Percentiles rank a stretch among this genome's conserved stretches.
Evolutionary conservation across 2,888 invertebrate species (phyloP).

Genomic region (Caenorhabditis parvicauda): DNA sequence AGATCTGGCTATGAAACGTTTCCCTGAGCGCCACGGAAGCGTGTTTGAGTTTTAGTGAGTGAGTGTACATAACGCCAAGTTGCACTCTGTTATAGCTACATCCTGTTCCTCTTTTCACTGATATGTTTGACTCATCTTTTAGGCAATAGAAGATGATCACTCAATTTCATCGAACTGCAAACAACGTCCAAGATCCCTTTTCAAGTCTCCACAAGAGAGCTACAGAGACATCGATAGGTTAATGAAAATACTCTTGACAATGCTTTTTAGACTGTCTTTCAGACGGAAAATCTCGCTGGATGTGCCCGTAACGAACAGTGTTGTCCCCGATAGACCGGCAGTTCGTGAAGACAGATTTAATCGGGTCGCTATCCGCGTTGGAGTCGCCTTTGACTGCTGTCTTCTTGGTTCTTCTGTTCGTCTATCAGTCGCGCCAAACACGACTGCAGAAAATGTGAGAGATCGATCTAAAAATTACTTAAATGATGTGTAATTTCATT

Average conservation of each 20-base stretch:
- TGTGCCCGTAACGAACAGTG: conserved; percentile 12
- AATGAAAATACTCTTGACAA: neutral
- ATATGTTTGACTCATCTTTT: too few species aligned
- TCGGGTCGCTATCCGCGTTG: conserved; percentile 73
- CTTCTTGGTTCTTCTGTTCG: conserved; percentile 69
- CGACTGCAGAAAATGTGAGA: conserved; percentile 82
- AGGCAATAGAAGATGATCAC: too few species aligned
- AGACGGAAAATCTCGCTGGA: conserved; percentile 32
- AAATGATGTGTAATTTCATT: too few species aligned
- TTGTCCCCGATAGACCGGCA: conserved; percentile 23
- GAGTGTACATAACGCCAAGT: too few species aligned
- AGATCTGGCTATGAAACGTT: too few species aligned
- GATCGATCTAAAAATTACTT: too few species aligned
- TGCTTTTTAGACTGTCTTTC: conserved; percentile 27
- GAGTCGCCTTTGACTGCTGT: conserved; percentile 92
- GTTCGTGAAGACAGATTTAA: conserved; percentile 22
- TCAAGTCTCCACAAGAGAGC: conserved; percentile 38
- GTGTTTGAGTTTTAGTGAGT: too few species aligned
- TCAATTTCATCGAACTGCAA: too few species aligned
- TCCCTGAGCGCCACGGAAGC: too few species aligned
- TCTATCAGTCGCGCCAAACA: conserved; percentile 85
- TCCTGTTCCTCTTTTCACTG: too few species aligned
- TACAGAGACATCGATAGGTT: conserved; percentile 39
- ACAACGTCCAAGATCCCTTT: conserved; percentile 20
- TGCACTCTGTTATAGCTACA: too few species aligned